Conservation (phyloP, 2,888 invertebrate species). For the Acanthococcus lagerstroemiae region DNA sequence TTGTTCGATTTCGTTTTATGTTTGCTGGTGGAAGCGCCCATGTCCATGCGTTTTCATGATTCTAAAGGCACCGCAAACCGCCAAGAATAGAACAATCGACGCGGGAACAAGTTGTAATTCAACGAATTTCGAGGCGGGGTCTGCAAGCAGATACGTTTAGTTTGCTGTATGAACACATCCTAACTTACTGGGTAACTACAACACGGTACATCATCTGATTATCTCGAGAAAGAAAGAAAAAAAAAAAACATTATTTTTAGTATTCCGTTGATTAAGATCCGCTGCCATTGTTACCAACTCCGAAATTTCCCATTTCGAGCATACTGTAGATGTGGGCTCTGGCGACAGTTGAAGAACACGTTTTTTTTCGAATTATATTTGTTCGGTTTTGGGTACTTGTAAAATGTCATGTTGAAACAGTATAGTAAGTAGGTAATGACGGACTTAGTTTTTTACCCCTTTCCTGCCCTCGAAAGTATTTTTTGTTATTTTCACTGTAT, state of each 20-base stretch:
- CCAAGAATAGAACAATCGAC: slow-evolving; percentile 24
- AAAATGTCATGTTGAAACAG: too few species aligned
- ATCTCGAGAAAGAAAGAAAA: neutral
- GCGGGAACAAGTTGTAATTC: slow-evolving; percentile 12
- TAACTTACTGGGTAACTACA: slow-evolving; percentile 4
- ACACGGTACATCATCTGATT: slow-evolving; percentile 7
- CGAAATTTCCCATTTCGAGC: neutral
- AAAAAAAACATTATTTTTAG: slow-evolving; percentile 4
- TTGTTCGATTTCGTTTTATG: slow-evolving; percentile 24
- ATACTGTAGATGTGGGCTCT: too few species aligned
- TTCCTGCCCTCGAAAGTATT: too few species aligned
- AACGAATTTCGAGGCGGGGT: slow-evolving; percentile 12
- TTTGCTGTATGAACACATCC: slow-evolving; percentile 20
- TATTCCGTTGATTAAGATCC: neutral
- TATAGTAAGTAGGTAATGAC: too few species aligned
- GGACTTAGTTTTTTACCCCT: too few species aligned
- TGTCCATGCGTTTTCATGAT: slow-evolving; percentile 22
- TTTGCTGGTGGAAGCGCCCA: slow-evolving; percentile 28
- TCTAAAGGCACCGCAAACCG: slow-evolving; percentile 13
- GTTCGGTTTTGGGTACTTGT: too few species aligned
- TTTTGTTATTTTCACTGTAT: too few species aligned
- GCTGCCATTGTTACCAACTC: neutral
- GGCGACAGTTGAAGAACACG: too few species aligned
- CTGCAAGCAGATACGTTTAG: slow-evolving; percentile 12
- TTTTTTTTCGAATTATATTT: too few species aligned